phyloP scores from a whole-genome alignment of 1,140 invertebrate genomes.

The Ceratitis capitata region DNA sequence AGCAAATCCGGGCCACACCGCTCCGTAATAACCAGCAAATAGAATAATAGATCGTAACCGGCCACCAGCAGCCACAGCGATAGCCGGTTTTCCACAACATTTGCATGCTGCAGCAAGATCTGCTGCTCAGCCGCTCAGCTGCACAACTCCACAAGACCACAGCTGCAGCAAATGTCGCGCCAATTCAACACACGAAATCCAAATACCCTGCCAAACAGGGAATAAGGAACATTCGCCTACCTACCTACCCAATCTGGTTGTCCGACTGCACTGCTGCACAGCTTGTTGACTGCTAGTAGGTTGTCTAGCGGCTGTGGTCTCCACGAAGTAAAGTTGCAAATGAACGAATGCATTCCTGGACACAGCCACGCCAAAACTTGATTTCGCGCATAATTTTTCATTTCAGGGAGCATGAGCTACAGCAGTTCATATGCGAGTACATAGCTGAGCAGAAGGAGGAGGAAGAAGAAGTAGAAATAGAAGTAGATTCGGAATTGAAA shows the following conservation, averaged over 20 bases:
- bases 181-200: not conserved
- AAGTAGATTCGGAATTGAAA: not conserved
- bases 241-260: not conserved
- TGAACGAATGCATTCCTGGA: constrained; percentile 8
- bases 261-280: not conserved
- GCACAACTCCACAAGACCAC: too few relatives aligned
- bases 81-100: not conserved
- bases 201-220: not conserved
- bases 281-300: not conserved
- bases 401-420: not conserved
- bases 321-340: not conserved
- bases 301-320: not conserved
- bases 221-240: not conserved
- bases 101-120: not conserved
- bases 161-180: not conserved
- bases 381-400: constrained; percentile 34
- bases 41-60: not conserved
- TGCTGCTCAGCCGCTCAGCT: not conserved
- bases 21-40: not conserved
- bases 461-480: not conserved
- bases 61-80: not conserved
- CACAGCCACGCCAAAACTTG: constrained; percentile 33
- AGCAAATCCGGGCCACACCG: too few relatives aligned
- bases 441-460: too few relatives aligned
- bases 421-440: too few relatives aligned